Percentiles rank a stretch among this genome's conserved stretches.
These are phyloP conservation scores for Calycopis cecrops DNA, from an alignment of 1,140 invertebrate species.

Conservation along the genomic window DNA sequence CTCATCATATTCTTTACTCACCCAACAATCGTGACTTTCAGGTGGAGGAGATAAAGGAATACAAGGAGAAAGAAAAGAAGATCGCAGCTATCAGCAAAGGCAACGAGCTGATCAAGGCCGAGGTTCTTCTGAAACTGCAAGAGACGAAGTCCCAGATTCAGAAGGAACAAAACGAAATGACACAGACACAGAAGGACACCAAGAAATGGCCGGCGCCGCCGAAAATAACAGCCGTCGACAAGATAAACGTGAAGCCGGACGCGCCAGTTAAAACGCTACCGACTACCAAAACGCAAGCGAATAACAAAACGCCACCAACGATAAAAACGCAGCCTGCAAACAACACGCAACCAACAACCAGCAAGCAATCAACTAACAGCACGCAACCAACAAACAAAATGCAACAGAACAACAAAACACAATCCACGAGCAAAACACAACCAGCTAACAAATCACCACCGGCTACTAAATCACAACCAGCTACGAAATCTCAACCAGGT, in stretches of 20 bases:
- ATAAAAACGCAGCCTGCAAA: too few species aligned
- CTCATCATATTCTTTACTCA: too few species aligned
- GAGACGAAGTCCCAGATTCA: constrained; percentile 31
- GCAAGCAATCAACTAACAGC: too few species aligned
- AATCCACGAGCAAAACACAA: too few species aligned
- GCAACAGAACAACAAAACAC: too few species aligned
- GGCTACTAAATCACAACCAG: neutral
- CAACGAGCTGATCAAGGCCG: constrained; percentile 47
- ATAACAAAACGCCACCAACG: too few species aligned
- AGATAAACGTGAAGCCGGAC: constrained; percentile 1
- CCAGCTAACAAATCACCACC: constrained; percentile 12
- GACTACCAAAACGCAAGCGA: too few species aligned
- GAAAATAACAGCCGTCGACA: neutral
- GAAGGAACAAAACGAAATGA: constrained; percentile 16
- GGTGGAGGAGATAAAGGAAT: constrained; percentile 50
- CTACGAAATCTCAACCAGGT: too few species aligned
- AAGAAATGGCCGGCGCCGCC: constrained; percentile 11
- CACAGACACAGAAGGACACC: neutral
- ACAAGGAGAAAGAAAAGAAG: constrained; percentile 50
- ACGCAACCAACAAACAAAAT: too few species aligned
- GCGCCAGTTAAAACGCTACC: constrained; percentile 19
- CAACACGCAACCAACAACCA: too few species aligned
- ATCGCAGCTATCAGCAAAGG: constrained; percentile 45
- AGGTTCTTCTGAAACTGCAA: constrained; percentile 45
- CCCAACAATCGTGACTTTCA: too few species aligned